These are phyloP conservation scores for Xylota segnis DNA, from an alignment of 2,888 invertebrate species.

Conservation along the genomic window DNA sequence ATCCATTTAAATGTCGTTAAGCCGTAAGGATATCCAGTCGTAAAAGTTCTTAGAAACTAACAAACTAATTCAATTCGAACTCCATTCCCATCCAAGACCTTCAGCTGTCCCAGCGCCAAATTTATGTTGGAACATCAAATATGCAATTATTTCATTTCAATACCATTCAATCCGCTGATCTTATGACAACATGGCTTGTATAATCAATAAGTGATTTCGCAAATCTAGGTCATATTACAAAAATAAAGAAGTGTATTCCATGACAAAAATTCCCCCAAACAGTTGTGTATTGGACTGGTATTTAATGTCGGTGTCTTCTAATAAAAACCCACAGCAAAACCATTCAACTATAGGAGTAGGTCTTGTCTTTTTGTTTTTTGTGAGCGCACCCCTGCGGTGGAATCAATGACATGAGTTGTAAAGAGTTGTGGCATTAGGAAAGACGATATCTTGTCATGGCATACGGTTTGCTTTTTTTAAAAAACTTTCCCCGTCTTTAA, in stretches of 20 bases:
- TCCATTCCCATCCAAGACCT: slow-evolving; percentile 22
- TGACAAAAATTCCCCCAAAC: slow-evolving; percentile 80
- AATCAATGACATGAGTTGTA: slow-evolving; percentile 28
- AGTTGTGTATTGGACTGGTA: slow-evolving; percentile 22
- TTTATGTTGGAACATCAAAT: slow-evolving; percentile 62
- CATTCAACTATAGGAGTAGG: slow-evolving; percentile 19
- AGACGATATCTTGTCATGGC: slow-evolving; percentile 20
- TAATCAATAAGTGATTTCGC: slow-evolving; percentile 84
- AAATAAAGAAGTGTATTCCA: slow-evolving; percentile 80
- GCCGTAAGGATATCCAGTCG: neutral
- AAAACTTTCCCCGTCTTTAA: slow-evolving; percentile 75
- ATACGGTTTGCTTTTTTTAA: neutral
- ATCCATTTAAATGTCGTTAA: slow-evolving; percentile 10
- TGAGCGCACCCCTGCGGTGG: slow-evolving; percentile 10
- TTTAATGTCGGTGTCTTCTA: slow-evolving; percentile 49
- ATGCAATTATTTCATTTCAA: slow-evolving; percentile 66
- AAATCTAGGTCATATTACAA: slow-evolving; percentile 84
- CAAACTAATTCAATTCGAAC: slow-evolving; percentile 26
- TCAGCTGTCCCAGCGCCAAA: slow-evolving; percentile 52
- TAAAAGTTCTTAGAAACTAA: slow-evolving; percentile 26
- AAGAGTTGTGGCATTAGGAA: slow-evolving; percentile 29
- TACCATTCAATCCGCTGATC: slow-evolving; percentile 49
- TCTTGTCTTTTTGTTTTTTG: slow-evolving; percentile 8
- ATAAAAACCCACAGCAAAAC: slow-evolving; percentile 45
- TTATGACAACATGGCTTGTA: slow-evolving; percentile 80